Base-by-base conservation (phyloP, 1,140 invertebrate genomes). In the Eriocheir sinensis region DNA sequence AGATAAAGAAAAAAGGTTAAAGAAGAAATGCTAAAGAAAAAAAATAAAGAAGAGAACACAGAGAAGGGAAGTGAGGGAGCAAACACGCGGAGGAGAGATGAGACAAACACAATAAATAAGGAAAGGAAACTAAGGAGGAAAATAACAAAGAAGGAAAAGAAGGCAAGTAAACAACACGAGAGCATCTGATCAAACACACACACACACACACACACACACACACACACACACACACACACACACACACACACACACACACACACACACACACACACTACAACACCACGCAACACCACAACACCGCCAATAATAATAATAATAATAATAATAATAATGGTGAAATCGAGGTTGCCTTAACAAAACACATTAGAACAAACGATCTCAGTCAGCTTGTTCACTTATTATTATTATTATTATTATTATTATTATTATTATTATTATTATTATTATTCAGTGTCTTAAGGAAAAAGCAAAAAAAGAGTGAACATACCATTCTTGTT, bases 211-310 rank as follows among this genome's bases (percentile, higher is more conserved):
- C 48, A 53, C 48, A 53, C 48, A 53, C 48, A 72, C 60, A 72
- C 60, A 72, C 60, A 72, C 60, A 72, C 17, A n/a, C 17, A 72
- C 60, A 72, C 60, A 72, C 60, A 72, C 60, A 72, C 60, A 72
- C 60, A 72, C 60, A 72, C 60, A 72, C 60, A 72, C 60, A 72
- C 60, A 72, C 60, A 72, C 60, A 72, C 60, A 72, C 60, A 72
- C 60, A 72, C 53, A 3, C 8, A 72, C 60, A n/a, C 60, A 72
- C 21, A 72, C 60, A 72, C 21, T n/a, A 72, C 60, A 72, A 21
- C 60, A 72, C 6, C 60, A n/a, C 34, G 80, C 0, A 81, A 81
- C 30, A 36, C 17, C 34, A 81, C 80, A 81, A 81, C 27, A 81
- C 3, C 2, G 9, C 48, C 48, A 85, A 85, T 38, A 85, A 85